phyloP scores from a whole-genome alignment of 2,113 vertebrate species.

The Laticauda laticaudata region DNA sequence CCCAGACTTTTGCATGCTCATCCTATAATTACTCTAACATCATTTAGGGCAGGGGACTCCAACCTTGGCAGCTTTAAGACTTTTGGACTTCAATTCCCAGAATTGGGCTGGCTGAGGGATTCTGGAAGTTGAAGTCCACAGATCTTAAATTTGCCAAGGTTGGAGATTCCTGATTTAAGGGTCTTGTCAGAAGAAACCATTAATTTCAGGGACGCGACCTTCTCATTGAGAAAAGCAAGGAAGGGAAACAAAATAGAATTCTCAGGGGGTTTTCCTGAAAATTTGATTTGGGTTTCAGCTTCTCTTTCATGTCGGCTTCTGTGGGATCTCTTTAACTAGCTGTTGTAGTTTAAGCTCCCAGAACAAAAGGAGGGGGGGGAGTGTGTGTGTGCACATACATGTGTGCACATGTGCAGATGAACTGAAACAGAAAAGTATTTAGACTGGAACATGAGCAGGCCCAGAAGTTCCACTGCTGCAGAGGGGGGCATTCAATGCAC shows the following conservation, averaged over 20 bases:
- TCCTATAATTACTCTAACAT: not conserved
- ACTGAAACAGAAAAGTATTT: not conserved
- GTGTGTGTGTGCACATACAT: not conserved
- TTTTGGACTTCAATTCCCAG: not conserved
- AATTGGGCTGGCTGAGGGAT: not conserved
- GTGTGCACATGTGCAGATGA: not conserved
- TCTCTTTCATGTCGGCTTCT: not conserved
- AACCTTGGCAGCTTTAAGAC: not conserved
- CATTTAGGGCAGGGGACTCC: not conserved
- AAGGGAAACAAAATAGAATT: not conserved
- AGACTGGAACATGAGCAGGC: not conserved
- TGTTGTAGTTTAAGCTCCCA: not conserved
- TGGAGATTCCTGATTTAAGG: not conserved
- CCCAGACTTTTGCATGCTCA: not conserved
- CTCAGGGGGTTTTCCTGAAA: not conserved
- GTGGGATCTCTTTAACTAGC: no score
- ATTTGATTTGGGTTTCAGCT: not conserved
- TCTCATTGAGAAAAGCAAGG: not conserved
- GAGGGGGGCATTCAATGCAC: not conserved
- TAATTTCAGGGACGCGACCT: not conserved
- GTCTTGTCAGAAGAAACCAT: not conserved
- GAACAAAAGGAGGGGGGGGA: not conserved
- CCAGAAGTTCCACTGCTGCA: not conserved
- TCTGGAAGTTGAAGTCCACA: not conserved
- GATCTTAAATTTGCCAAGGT: not conserved